Evolutionary conservation across 2,113 vertebrate species (phyloP).

Genomic region (Mastomys coucha): DNA sequence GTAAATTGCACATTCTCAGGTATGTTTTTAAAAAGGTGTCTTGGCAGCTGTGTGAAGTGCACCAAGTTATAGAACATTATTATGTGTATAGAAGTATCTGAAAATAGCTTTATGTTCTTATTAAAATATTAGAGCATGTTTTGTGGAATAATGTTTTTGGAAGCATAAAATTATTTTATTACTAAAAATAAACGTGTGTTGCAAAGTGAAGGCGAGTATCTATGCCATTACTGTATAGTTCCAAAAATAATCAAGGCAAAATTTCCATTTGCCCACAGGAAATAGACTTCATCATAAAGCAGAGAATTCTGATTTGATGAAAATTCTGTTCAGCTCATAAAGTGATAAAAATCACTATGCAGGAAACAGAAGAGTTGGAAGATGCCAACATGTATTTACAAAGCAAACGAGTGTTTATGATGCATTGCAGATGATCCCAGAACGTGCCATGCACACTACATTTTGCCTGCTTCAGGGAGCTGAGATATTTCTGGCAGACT

Average conservation of each 20-base stretch:
- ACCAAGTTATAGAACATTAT: slow-evolving; percentile 39
- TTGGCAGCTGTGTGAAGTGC: slow-evolving; percentile 40
- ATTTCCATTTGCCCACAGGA: not conserved
- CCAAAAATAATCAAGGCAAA: slow-evolving; percentile 54
- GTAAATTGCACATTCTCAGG: not conserved
- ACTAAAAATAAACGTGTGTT: slow-evolving; percentile 1
- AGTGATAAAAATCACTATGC: slow-evolving; percentile 60
- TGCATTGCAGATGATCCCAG: not conserved
- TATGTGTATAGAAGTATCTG: slow-evolving; percentile 18
- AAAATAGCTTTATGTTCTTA: slow-evolving; percentile 58
- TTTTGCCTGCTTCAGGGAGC: slow-evolving; percentile 61
- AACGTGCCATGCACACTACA: not conserved
- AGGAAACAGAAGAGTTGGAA: slow-evolving; percentile 5
- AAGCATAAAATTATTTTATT: slow-evolving; percentile 23
- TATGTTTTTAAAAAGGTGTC: slow-evolving; percentile 45
- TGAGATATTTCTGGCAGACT: slow-evolving; percentile 67
- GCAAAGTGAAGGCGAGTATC: not conserved
- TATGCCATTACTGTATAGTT: not conserved
- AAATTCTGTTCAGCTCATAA: slow-evolving; percentile 43
- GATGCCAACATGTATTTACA: slow-evolving; percentile 55
- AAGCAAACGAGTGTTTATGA: slow-evolving; percentile 48
- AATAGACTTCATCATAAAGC: slow-evolving; percentile 37
- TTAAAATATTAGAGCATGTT: not conserved
- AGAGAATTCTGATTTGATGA: slow-evolving; percentile 55
- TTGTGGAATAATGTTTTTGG: not conserved